Base-by-base conservation (phyloP, 2,888 invertebrate genomes). In the Agrochola lota region DNA sequence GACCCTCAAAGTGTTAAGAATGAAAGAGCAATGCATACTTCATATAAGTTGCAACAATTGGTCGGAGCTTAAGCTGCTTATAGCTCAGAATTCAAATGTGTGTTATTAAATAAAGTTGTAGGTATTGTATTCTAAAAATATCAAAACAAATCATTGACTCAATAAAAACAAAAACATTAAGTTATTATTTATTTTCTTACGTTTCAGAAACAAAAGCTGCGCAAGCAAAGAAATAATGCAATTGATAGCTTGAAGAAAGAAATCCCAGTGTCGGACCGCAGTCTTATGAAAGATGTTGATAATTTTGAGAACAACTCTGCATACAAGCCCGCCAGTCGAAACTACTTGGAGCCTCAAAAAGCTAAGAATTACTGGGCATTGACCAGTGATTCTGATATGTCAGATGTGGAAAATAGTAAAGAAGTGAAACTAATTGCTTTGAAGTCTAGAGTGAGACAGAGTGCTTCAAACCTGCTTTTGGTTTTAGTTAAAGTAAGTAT, bases 301-400 rank as follows among this genome's bases (percentile, higher is more conserved):
- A 94, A 91, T 77, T 96, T 96, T 87, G 95, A 95, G 73, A 95
- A 94, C 78, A 94, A 90, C 80, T 92, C 94, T 1, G 93, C 94
- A 0, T 97, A 97, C 78, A 95, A 93, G 79, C 96, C 97, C 1
- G 95, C 93, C 2, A 95, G 93, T 75, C 88, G 90, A 40, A 94
- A 94, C 75, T 96, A 93, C 77, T 90, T 96, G 62, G 96, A 95
- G 75, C 91, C 94, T 2, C 92, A 91, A 71, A 94, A 90, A 76
- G 89, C 89, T 17, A 94, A 92, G 73, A 92, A 92, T 43, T 89
- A 87, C 66, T 95, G 94, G 94, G 88, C 95, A 0, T 90, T 97
- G 87, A 97, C 97, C 0, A 98, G 98, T 87, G 98, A 98, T 89
- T 98, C 98, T 0, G 98, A 98, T 90, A 97, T 97, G 93, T 98